A percentile compares a stretch with the other conserved stretches of the same genome.
Conservation (phyloP, 2,797 vertebrate species). For the Centropyge bicolor region DNA sequence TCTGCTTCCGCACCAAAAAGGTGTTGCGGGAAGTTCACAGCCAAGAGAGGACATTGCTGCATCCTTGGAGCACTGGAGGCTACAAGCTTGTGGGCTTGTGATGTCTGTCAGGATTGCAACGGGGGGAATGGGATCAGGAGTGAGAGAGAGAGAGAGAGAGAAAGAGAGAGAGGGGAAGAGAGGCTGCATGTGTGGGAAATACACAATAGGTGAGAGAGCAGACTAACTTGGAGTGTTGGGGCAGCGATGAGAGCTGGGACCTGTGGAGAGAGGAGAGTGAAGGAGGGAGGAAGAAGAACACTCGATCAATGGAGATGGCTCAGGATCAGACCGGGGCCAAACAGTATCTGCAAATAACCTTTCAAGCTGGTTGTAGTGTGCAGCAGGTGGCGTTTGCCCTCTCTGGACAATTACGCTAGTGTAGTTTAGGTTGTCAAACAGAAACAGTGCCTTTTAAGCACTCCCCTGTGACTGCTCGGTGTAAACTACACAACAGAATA, state of each 20-base stretch:
- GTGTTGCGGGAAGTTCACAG: slow-evolving; percentile 56
- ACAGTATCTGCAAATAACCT: slow-evolving; percentile 70
- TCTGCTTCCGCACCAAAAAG: slow-evolving; percentile 55
- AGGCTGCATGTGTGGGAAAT: slow-evolving; percentile 75
- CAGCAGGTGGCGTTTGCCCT: slow-evolving; percentile 47
- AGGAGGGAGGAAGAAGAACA: slow-evolving; percentile 78
- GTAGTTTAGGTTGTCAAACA: slow-evolving; percentile 46
- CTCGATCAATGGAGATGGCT: slow-evolving; percentile 74
- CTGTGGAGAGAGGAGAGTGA: slow-evolving; percentile 83
- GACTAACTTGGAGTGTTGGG: slow-evolving; percentile 88
- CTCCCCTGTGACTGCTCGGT: slow-evolving; percentile 37
- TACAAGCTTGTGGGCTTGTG: slow-evolving; percentile 69
- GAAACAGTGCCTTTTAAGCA: slow-evolving; percentile 37
- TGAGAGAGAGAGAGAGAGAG: slow-evolving; percentile 45
- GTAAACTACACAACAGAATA: slow-evolving; percentile 17
- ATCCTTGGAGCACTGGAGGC: slow-evolving; percentile 61
- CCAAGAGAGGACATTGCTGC: slow-evolving; percentile 46
- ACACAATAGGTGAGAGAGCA: slow-evolving; percentile 79
- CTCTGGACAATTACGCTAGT: slow-evolving; percentile 49
- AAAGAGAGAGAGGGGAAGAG: slow-evolving; percentile 55
- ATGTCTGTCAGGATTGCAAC: slow-evolving; percentile 77
- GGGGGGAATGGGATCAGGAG: slow-evolving; percentile 64
- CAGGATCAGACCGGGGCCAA: slow-evolving; percentile 62
- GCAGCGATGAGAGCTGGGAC: slow-evolving; percentile 84
- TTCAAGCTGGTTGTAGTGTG: slow-evolving; percentile 43